Evolutionary conservation across 2,888 invertebrate genomes (phyloP).

Genomic region (Incurvaria masculella): DNA sequence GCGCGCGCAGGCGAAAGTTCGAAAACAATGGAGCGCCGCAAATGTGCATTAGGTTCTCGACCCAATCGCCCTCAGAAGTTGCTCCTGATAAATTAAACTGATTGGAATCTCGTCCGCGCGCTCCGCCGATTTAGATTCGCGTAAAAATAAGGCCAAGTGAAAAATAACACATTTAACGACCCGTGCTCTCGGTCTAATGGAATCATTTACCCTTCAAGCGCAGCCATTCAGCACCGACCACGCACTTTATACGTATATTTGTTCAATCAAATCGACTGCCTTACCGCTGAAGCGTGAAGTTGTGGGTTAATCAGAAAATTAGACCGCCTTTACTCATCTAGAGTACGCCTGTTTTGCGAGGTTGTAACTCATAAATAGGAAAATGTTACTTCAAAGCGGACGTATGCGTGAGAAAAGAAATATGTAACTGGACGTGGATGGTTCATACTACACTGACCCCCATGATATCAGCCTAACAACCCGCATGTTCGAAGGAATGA

Average conservation of each 20-base stretch:
- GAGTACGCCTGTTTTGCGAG: no score
- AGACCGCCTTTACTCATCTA: no score
- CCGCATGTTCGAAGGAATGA: no score
- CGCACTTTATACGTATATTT: background rate
- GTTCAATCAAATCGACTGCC: background rate
- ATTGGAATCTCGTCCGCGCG: constrained; percentile 52
- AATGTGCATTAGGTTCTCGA: constrained; percentile 59
- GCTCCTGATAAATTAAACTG: constrained; percentile 55
- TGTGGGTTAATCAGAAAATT: no score
- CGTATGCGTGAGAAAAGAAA: no score
- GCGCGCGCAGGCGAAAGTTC: constrained; percentile 38
- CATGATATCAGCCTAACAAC: no score
- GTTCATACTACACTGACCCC: no score
- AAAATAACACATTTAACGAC: constrained; percentile 21
- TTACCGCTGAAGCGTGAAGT: no score
- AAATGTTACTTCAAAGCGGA: no score
- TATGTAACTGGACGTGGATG: no score
- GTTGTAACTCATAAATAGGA: no score
- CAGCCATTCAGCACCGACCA: background rate
- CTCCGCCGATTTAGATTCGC: constrained; percentile 34
- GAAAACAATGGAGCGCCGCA: constrained; percentile 57
- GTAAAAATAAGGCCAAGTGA: constrained; percentile 49
- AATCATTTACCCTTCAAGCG: background rate
- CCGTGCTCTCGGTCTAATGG: background rate
- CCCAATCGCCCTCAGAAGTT: background rate